Percentiles rank a stretch among this genome's conserved stretches.
phyloP scores from a whole-genome alignment of 2,888 invertebrate species.

The Tolmerus cingulatus region DNA sequence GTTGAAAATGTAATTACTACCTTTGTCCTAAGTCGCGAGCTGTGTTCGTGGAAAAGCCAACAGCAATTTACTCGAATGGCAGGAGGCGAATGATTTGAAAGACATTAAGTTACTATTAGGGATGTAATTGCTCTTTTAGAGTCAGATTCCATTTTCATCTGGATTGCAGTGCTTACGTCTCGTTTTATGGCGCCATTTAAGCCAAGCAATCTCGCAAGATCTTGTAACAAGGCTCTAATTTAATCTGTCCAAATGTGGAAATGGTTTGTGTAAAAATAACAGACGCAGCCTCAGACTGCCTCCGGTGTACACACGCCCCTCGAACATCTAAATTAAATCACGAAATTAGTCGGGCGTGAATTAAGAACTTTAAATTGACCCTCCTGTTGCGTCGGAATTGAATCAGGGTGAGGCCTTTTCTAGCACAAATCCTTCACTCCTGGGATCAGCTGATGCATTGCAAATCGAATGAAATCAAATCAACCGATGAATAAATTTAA shows the following conservation, averaged over 20 bases:
- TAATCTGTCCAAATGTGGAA: neutral
- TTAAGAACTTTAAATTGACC: slow-evolving; percentile 26
- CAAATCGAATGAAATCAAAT: slow-evolving; percentile 50
- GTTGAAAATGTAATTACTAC: neutral
- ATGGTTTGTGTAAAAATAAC: neutral
- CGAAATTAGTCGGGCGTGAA: slow-evolving; percentile 17
- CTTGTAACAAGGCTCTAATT: neutral
- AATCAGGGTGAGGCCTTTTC: neutral
- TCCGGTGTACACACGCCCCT: neutral
- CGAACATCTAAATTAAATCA: slow-evolving; percentile 11
- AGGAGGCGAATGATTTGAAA: neutral
- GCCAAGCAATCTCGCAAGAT: neutral
- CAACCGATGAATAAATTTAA: slow-evolving; percentile 50
- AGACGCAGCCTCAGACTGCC: neutral
- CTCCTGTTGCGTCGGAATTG: slow-evolving; percentile 35
- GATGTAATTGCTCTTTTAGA: neutral
- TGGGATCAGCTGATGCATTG: slow-evolving; percentile 41
- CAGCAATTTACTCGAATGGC: neutral
- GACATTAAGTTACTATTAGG: neutral
- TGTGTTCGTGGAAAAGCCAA: neutral
- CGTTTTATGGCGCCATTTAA: neutral
- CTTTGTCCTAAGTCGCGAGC: neutral
- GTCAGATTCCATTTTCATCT: neutral
- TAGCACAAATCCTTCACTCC: slow-evolving; percentile 24
- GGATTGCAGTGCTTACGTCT: neutral